Evolutionary conservation across 2,888 invertebrate species (phyloP), one percentile per base, ranked within the genome.

Genomic region (Agrypnus murinus): DNA sequence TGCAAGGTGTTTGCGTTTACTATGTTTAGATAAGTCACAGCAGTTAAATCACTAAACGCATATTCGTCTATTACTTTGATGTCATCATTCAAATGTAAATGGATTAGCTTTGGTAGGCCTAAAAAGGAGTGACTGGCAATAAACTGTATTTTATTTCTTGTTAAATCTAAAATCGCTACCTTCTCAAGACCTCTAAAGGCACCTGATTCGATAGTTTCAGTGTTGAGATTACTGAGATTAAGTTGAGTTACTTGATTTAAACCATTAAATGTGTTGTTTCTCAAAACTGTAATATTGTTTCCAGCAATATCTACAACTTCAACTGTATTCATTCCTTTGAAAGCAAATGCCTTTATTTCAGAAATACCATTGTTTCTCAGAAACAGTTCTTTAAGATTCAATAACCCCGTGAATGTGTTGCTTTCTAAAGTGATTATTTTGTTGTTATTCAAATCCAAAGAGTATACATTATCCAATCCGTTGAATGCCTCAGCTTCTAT

Each of bases 371-470:
- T 34, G n/a, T 15, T 10, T n/a, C 2, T 1, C 15, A 67, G 40
- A 25, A 32, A 19, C 7, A 67, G 31, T 1, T 0, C 2, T 5
- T 55, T n/a, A 4, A 67, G 31, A 6, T 25, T 9, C 1, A 3
- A 12, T 7, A 60, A 50, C 10, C 43, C 50, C 15, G 40, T 4
- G 17, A 67, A 67, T 0, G 40, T 12, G 34, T 43, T 34, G 8
- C n/a, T 9, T n/a, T 19, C 12, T 40, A 67, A 12, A n/a, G 15
- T 34, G 9, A 7, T 12, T 2, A 60, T 15, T 0, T 12, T 34
- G 15, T 34, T 62, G 4, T 43, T 9, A 12, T 60, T 43, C 45
- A 68, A 68, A 38, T 68, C 46, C 3, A 68, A 36, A 6, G n/a
- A 7, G 31, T 40, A 10, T n/a, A 63, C 14, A 2, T 34, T 38